phyloP scores from a whole-genome alignment of 2,113 vertebrate species.

The Nematolebias whitei region DNA sequence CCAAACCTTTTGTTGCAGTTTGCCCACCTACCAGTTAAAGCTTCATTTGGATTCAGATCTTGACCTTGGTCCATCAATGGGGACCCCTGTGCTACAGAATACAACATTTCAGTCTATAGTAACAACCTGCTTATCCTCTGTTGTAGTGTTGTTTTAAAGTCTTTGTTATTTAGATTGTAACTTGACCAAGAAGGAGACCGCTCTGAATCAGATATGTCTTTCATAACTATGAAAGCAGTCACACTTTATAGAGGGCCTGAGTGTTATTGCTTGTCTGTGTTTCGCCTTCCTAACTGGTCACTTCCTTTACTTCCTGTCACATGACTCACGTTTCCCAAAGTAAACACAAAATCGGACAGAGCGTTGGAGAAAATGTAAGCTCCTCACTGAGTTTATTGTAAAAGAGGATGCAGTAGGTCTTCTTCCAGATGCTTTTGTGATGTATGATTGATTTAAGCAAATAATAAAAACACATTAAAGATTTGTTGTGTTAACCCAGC shows the following conservation, averaged over 20 bases:
- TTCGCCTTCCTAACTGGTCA: constrained; percentile 25
- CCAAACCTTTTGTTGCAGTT: too few species aligned
- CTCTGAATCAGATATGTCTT: constrained; percentile 30
- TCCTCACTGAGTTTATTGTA: neutral
- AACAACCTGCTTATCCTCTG: too few species aligned
- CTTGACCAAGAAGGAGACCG: constrained; percentile 19
- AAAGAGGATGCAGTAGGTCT: neutral
- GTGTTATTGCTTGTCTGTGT: constrained; percentile 60
- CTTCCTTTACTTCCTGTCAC: constrained; percentile 74
- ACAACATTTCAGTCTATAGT: too few species aligned
- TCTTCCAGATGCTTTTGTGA: neutral
- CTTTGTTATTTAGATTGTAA: neutral
- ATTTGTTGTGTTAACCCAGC: neutral
- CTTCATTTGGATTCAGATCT: too few species aligned
- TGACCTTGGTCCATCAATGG: too few species aligned
- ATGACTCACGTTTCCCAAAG: constrained; percentile 48
- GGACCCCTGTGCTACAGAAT: too few species aligned
- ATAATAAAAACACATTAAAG: constrained; percentile 8
- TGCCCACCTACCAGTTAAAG: too few species aligned
- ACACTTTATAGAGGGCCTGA: constrained; percentile 18
- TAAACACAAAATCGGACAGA: constrained; percentile 33
- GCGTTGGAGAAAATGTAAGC: too few species aligned
- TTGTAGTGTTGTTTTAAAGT: too few species aligned
- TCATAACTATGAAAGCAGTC: constrained; percentile 39
- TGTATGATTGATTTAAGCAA: neutral